Conservation (phyloP, 2,797 vertebrate genomes). For the Enteromius fasciolatus region DNA sequence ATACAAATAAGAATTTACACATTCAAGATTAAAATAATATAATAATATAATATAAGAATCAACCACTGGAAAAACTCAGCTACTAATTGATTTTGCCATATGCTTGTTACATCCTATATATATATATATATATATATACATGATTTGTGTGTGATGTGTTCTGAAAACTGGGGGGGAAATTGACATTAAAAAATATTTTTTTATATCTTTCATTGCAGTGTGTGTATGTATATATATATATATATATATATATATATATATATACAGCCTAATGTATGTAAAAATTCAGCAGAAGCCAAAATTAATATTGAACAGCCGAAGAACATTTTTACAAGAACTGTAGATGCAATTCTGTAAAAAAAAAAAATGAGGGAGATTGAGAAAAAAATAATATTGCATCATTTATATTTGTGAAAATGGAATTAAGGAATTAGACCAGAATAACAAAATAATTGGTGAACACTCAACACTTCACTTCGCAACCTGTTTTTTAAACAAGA, state of each 20-base stretch:
- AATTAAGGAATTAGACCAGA: not conserved
- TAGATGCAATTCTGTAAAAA: not conserved
- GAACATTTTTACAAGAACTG: not conserved
- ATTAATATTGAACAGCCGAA: conserved; percentile 68
- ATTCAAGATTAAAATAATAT: not conserved
- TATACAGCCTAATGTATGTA: not conserved
- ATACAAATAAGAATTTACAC: not conserved
- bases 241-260: too few species aligned
- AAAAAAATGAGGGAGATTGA: not conserved
- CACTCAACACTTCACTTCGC: not conserved
- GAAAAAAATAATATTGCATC: not conserved
- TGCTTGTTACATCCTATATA: not conserved
- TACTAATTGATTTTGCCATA: not conserved
- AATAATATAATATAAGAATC: not conserved
- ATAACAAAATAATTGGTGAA: conserved; percentile 29
- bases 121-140: not conserved
- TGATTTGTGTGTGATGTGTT: not conserved
- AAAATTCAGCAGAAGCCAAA: conserved; percentile 67
- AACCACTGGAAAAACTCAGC: not conserved
- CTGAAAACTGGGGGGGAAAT: not conserved
- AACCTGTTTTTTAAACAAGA: conserved; percentile 9
- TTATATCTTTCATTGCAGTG: not conserved
- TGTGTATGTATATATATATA: too few species aligned
- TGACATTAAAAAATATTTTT: not conserved
- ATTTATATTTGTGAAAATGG: not conserved